Evolutionary conservation across 2,888 invertebrate genomes (phyloP), one percentile per base, ranked within the genome.

Genomic region (Dryomyza anilis): DNA sequence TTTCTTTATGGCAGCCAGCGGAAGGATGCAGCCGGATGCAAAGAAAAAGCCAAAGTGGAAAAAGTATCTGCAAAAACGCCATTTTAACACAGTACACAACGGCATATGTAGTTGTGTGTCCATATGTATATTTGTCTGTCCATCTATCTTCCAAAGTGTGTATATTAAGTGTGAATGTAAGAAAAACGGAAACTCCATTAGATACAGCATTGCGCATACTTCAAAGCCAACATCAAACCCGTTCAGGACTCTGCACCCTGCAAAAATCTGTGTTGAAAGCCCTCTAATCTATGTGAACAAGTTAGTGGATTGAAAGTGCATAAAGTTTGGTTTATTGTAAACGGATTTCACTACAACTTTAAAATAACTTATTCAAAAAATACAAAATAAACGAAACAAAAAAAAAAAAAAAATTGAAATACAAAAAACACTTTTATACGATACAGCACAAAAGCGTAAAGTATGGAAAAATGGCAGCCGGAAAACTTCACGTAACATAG

Each of bases 251-350:
- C n/a, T n/a, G n/a, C n/a, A n/a, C n/a, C n/a, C n/a, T 43, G 43
- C 43, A 43, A 43, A 36, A 60, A 48, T 50, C 30, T 59, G 46
- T 30, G 48, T 25, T 36, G 29, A 56, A 68, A 70, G 70, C 71
- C 70, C 73, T 72, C 72, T 75, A 78, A 76, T 76, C 76, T 78
- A 70, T 76, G 78, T 76, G 75, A 74, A 77, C 77, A 77, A 78
- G 77, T 77, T 76, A 67, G 69, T 14, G 69, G 75, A 78, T 76
- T 75, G 78, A 75, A 77, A 77, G 75, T 71, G 78, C 76, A 77
- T 76, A 75, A 76, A 76, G 75, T 78, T 74, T 69, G 72, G 71
- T 78, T 77, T 78, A 76, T 76, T 76, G 75, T 76, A 74, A 73
- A 73, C 73, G 74, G 74, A 78, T 76, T 64, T 67, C 46, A 25